These are phyloP conservation scores for Pedetes capensis DNA, from an alignment of 2,113 vertebrate species.

Conservation along the genomic window DNA sequence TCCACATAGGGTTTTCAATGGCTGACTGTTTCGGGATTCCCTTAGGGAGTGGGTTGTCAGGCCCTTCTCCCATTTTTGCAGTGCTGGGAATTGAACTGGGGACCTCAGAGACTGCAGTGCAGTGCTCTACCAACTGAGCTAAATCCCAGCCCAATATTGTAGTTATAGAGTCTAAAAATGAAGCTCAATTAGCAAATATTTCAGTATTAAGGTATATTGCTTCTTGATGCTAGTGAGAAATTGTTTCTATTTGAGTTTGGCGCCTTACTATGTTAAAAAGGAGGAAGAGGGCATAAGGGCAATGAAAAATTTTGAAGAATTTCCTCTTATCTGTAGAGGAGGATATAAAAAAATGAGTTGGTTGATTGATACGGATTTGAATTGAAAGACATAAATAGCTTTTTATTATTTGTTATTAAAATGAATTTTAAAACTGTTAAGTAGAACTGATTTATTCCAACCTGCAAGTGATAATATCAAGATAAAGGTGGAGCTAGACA, in stretches of 20 bases:
- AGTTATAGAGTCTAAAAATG: not conserved
- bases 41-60: too few species aligned
- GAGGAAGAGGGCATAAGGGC: not conserved
- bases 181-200: not conserved
- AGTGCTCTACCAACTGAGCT: too few species aligned
- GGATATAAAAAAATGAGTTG: not conserved
- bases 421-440: constrained; percentile 50
- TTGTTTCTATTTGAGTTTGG: not conserved
- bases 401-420: constrained; percentile 57
- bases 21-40: too few species aligned
- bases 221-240: not conserved
- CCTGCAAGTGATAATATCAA: constrained; percentile 46
- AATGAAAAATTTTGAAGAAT: not conserved
- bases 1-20: too few species aligned
- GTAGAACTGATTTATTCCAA: constrained; percentile 53
- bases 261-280: not conserved
- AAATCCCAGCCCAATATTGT: too few species aligned
- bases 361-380: not conserved
- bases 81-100: too few species aligned
- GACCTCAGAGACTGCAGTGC: too few species aligned
- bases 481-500: constrained; percentile 34
- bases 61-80: too few species aligned
- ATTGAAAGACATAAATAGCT: constrained; percentile 17
- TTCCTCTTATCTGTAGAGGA: not conserved
- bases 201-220: not conserved